Evolutionary conservation across 1,140 invertebrate species (phyloP).

Genomic region (Drosophila kikkawai): DNA sequence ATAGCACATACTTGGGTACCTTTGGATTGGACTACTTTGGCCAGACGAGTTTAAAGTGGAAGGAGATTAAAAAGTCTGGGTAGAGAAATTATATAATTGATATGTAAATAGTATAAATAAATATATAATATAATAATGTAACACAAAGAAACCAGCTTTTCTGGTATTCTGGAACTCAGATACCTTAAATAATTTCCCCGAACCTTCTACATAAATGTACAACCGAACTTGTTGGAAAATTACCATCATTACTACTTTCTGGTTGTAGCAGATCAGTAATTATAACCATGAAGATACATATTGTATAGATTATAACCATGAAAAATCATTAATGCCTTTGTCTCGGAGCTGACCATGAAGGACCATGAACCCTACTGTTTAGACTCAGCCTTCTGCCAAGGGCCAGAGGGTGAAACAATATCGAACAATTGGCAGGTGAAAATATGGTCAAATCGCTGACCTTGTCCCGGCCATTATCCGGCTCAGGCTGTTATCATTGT

Average conservation of each 20-base stretch:
- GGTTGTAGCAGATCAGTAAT: conserved; percentile 5
- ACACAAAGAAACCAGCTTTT: too few relatives aligned
- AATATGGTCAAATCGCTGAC: conserved; percentile 38
- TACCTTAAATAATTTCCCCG: background rate
- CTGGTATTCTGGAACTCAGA: too few relatives aligned
- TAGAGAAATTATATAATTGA: too few relatives aligned
- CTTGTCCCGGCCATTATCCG: conserved; percentile 44
- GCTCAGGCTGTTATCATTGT: conserved; percentile 28
- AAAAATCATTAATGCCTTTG: conserved; percentile 11
- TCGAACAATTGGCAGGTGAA: conserved; percentile 40
- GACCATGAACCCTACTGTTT: conserved; percentile 18
- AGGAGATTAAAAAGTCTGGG: background rate
- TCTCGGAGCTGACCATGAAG: conserved; percentile 4
- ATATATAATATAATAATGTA: too few relatives aligned
- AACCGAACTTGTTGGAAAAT: background rate
- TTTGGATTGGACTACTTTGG: background rate
- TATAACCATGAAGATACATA: background rate
- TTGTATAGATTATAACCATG: conserved; percentile 37
- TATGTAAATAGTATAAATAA: too few relatives aligned
- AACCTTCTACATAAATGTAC: background rate
- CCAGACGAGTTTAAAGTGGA: background rate
- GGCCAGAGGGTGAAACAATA: background rate
- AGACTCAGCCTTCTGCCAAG: conserved; percentile 14
- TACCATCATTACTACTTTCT: background rate
- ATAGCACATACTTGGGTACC: background rate